Conservation (phyloP, 2,113 vertebrate species). For the Osmerus eperlanus region DNA sequence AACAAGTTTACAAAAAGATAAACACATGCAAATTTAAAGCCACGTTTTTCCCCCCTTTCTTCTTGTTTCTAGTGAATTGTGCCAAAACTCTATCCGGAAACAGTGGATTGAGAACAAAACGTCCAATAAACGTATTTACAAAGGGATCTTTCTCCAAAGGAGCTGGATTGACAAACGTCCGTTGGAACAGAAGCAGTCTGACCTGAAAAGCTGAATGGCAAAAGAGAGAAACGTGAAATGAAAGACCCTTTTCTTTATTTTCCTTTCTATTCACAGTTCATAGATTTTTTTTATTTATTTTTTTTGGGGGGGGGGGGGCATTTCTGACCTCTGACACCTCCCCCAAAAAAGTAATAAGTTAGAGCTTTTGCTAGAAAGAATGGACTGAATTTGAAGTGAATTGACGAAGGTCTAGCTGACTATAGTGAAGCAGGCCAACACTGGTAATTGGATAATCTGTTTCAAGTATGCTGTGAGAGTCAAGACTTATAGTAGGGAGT, state of each 20-base stretch:
- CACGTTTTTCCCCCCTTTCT: not conserved
- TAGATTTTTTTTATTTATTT: too few relatives aligned
- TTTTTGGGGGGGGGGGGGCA: not conserved
- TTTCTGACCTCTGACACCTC: not conserved
- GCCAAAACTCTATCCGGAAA: slow-evolving; percentile 18
- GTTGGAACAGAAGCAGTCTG: slow-evolving; percentile 35
- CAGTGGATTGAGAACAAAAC: slow-evolving; percentile 8
- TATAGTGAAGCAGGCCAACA: slow-evolving; percentile 25
- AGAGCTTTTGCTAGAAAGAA: slow-evolving; percentile 32
- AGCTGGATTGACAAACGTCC: not conserved
- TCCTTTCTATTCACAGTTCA: slow-evolving; percentile 3
- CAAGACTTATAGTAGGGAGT: not conserved
- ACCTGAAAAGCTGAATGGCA: slow-evolving; percentile 3
- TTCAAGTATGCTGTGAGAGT: slow-evolving; percentile 27
- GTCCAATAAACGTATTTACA: slow-evolving; percentile 10
- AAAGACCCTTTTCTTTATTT: slow-evolving; percentile 45
- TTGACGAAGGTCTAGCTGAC: slow-evolving; percentile 4
- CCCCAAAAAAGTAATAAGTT: slow-evolving; percentile 42
- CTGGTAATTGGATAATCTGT: slow-evolving; percentile 42
- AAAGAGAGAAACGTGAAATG: slow-evolving; percentile 1
- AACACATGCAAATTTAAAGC: too few relatives aligned
- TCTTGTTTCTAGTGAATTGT: not conserved
- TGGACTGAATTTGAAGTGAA: slow-evolving; percentile 5
- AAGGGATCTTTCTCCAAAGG: slow-evolving; percentile 5
- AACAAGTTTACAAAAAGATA: too few relatives aligned